Conservation (phyloP, 2,113 vertebrate species). For the Catagonus wagneri region DNA sequence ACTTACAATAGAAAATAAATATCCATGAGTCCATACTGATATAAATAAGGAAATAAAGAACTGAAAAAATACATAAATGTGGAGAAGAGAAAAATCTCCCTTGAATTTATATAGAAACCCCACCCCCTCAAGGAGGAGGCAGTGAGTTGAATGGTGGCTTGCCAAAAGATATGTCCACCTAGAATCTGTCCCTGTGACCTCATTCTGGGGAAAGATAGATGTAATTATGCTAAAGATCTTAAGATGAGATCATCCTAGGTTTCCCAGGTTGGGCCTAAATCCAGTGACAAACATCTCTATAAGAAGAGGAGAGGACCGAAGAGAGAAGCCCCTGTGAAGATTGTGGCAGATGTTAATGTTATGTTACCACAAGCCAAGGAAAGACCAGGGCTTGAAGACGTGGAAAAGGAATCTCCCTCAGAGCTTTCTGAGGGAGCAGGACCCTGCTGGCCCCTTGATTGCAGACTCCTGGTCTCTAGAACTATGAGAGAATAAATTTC, state of each 20-base stretch:
- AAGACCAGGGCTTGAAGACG: background rate
- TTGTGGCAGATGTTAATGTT: background rate
- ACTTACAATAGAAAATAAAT: too few species aligned
- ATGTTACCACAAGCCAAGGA: background rate
- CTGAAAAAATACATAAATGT: too few species aligned
- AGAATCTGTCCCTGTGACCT: too few species aligned
- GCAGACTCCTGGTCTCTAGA: background rate
- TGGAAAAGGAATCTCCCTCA: background rate
- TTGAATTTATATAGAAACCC: too few species aligned
- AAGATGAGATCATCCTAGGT: background rate
- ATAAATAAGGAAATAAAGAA: too few species aligned
- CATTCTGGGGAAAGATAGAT: background rate
- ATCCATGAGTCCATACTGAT: too few species aligned
- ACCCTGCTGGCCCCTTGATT: background rate
- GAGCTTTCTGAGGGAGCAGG: background rate
- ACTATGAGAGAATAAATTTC: background rate
- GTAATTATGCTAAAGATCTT: background rate
- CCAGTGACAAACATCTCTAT: too few species aligned
- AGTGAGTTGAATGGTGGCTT: too few species aligned
- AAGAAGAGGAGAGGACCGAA: background rate
- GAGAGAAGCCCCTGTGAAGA: background rate
- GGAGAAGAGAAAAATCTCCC: too few species aligned
- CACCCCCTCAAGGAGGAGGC: too few species aligned
- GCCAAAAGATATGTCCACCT: too few species aligned
- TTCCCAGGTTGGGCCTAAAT: too few species aligned